Conservation (phyloP, 2,113 vertebrate species). For the Rana temporaria region DNA sequence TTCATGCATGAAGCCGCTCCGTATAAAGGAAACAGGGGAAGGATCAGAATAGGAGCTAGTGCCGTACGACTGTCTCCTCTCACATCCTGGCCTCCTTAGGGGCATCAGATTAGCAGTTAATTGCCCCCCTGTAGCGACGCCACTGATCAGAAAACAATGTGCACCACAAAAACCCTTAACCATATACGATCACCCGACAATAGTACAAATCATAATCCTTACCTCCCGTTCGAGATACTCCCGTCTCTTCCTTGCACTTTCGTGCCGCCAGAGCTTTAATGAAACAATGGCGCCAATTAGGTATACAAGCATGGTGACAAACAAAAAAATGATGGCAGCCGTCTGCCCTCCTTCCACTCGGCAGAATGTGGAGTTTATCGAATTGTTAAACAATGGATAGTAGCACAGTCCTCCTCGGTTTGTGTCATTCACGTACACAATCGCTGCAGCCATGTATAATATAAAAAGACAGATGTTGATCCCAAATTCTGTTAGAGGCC, state of each 20-base stretch:
- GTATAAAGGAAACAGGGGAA: no score
- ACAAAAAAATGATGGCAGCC: conserved; percentile 89
- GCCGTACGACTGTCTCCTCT: no score
- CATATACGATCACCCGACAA: no score
- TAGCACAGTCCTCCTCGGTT: conserved; percentile 89
- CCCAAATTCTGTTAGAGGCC: conserved; percentile 90
- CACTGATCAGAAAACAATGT: not conserved
- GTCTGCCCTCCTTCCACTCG: conserved; percentile 90
- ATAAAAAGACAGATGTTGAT: conserved; percentile 84
- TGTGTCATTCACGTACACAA: conserved; percentile 89
- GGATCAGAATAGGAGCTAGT: no score
- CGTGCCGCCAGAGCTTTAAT: conserved; percentile 92
- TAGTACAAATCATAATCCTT: conserved; percentile 13
- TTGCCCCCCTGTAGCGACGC: no score
- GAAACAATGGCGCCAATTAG: conserved; percentile 82
- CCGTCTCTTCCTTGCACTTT: conserved; percentile 79
- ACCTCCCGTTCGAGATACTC: conserved; percentile 81
- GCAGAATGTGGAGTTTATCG: conserved; percentile 84
- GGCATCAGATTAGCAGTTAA: no score
- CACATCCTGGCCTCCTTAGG: no score
- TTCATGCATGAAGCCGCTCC: no score
- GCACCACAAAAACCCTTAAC: not conserved
- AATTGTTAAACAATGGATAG: conserved; percentile 82
- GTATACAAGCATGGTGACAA: conserved; percentile 84
- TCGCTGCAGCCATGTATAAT: conserved; percentile 82